A percentile compares a stretch with the other conserved stretches of the same genome.
These are phyloP conservation scores for Corythoichthys haematopterus DNA, from an alignment of 2,113 vertebrate genomes.

Conservation along the genomic window DNA sequence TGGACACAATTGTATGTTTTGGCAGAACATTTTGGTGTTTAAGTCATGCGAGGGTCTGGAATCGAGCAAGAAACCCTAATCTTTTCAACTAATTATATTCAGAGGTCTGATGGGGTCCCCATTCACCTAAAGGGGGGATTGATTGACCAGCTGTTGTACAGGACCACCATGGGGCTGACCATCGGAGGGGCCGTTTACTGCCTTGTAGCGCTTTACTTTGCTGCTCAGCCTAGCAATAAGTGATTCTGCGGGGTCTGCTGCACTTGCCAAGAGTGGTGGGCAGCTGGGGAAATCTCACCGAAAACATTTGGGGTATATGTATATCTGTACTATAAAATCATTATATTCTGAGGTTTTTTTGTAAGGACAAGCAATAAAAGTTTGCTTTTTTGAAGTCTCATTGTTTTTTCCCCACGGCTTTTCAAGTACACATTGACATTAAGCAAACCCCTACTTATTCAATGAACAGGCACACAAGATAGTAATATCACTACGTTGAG, in stretches of 20 bases:
- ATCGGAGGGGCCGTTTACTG: conserved; percentile 84
- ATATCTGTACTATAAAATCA: neutral
- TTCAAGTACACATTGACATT: neutral
- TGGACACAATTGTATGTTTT: too few relatives aligned
- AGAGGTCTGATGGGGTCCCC: conserved; percentile 79
- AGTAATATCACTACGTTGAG: neutral
- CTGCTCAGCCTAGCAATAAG: conserved; percentile 70
- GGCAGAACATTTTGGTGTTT: too few relatives aligned
- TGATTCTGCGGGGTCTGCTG: neutral
- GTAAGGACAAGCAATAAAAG: neutral
- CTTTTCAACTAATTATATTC: neutral
- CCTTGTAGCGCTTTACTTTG: conserved; percentile 82
- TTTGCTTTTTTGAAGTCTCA: neutral
- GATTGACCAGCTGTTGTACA: conserved; percentile 82
- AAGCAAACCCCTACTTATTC: neutral
- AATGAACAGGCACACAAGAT: neutral
- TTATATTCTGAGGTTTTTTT: neutral
- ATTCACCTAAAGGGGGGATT: conserved; percentile 82
- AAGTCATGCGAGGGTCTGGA: too few relatives aligned
- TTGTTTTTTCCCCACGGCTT: neutral
- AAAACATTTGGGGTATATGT: neutral
- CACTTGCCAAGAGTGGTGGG: neutral
- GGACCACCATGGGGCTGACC: conserved; percentile 87
- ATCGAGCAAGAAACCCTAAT: neutral
- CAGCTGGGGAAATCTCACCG: neutral